Conservation (phyloP, 2,113 vertebrate species). For the Rattus rattus region DNA sequence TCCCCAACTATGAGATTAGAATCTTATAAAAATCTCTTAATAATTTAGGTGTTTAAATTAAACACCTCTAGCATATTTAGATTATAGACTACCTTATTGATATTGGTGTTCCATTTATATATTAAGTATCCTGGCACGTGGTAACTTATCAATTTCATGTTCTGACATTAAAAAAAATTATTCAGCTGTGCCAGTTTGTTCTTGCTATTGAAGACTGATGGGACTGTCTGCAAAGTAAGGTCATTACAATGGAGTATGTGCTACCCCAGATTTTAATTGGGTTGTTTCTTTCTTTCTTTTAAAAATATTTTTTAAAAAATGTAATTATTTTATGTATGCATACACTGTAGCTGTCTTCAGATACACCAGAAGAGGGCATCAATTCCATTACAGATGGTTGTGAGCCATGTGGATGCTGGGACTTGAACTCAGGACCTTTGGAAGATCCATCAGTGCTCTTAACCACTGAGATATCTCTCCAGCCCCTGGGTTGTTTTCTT, state of each 20-base stretch:
- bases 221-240: neutral
- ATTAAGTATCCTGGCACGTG: neutral
- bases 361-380: no score
- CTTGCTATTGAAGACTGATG: neutral
- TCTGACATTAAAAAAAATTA: neutral
- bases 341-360: no score
- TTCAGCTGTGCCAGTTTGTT: neutral
- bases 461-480: no score
- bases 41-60: neutral
- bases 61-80: neutral
- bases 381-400: no score
- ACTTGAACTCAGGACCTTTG: no score
- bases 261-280: neutral
- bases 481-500: neutral
- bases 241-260: neutral
- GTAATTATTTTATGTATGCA: no score
- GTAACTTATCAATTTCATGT: neutral
- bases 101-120: neutral
- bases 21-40: neutral
- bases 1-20: neutral
- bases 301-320: no score
- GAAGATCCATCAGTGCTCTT: no score
- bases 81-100: neutral
- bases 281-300: neutral
- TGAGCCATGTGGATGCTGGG: no score